Base-by-base conservation (phyloP, 1,140 invertebrate genomes). In the Oryctes rhinoceros region DNA sequence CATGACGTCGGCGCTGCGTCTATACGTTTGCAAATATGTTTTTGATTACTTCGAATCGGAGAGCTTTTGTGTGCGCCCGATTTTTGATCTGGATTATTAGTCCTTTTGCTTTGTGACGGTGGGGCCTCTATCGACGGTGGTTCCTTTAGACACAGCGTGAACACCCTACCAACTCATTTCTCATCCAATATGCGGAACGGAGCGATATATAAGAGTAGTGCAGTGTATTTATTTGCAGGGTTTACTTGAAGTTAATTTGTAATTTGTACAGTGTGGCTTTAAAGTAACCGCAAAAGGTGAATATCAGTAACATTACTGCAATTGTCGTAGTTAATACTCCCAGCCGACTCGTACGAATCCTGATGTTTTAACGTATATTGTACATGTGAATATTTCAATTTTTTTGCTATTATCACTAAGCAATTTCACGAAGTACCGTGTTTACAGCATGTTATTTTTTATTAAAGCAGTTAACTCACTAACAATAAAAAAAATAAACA, bases 61-160 rank as follows among this genome's bases (percentile, higher is more conserved):
- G 53, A 18, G 65, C 65, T 71, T 71, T 71, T 71, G 65, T 71
- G 65, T 71, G 65, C 65, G 10, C 37, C 24, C 65, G 24, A 71
- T 71, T 71, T 71, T 71, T 71, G 65, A 71, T 71, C 65, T 71
- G 65, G 65, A 71, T 71, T 71, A 71, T 37, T 30, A 71, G 65
- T 71, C 24, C 65, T 71, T 59, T 71, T 71, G 65, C 65, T 71
- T 71, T 71, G 65, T 71, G 65, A 30, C 20, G 24, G n/a, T n/a
- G n/a, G n/a, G n/a, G 35, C 24, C 65, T 35, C 65, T 24, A 15
- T 35, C 24, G 65, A 30, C 35, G 6, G 65, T 35, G 35, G 20
- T 37, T 71, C 18, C 65, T 35, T 71, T 71, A 71, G 65, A 71
- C 65, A 71, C 13, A 24, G 4, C 20, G 35, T 71, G 24, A 30